Evolutionary conservation across 1,140 invertebrate genomes (phyloP).

Genomic region (Bradysia coprophila): DNA sequence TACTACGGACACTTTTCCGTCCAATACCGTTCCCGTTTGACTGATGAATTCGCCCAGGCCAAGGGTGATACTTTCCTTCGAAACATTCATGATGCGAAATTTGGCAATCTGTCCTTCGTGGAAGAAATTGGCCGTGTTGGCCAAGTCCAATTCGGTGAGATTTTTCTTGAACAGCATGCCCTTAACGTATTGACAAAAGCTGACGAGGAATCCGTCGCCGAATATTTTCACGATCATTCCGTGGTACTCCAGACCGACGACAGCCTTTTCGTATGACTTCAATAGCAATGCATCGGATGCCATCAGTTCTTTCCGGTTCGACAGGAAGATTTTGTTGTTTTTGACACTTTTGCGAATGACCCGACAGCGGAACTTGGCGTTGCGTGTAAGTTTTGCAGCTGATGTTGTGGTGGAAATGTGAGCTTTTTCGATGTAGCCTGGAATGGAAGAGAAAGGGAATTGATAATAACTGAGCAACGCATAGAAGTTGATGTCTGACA

Average conservation of each 20-base stretch:
- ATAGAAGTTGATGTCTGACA: neutral
- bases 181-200: slow-evolving; percentile 36
- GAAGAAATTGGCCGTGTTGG: slow-evolving; percentile 26
- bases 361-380: slow-evolving; percentile 18
- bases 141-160: slow-evolving; percentile 24
- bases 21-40: slow-evolving; percentile 10
- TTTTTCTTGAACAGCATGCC: slow-evolving; percentile 32
- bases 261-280: slow-evolving; percentile 23
- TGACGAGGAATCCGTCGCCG: slow-evolving; percentile 28
- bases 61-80: slow-evolving; percentile 11
- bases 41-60: slow-evolving; percentile 16
- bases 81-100: slow-evolving; percentile 12
- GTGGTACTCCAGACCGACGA: slow-evolving; percentile 28
- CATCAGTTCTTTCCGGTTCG: slow-evolving; percentile 27
- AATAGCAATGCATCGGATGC: slow-evolving; percentile 29
- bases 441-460: slow-evolving; percentile 3
- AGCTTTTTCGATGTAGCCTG: slow-evolving; percentile 15
- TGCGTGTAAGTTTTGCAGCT: slow-evolving; percentile 9
- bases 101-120: slow-evolving; percentile 34
- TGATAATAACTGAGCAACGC: neutral
- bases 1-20: neutral
- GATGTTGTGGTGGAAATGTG: slow-evolving; percentile 11
- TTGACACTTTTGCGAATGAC: slow-evolving; percentile 26
- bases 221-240: slow-evolving; percentile 31
- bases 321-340: slow-evolving; percentile 27